Evolutionary conservation across 2,113 vertebrate species (phyloP).

Genomic region (Otocyon megalotis): DNA sequence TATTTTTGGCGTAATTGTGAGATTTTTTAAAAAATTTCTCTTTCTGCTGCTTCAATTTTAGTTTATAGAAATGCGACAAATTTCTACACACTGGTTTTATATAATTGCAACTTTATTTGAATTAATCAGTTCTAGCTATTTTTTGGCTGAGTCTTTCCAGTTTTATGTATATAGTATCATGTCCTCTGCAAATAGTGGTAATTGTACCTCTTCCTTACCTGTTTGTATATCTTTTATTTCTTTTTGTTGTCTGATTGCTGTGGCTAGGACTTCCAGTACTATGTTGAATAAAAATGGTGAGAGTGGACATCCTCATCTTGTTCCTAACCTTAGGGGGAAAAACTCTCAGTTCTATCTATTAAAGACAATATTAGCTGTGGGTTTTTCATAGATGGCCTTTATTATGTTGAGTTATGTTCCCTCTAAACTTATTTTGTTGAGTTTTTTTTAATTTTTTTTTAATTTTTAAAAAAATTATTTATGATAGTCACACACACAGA

Average conservation of each 20-base stretch:
- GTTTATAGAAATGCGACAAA: not conserved
- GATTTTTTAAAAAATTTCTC: not conserved
- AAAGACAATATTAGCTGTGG: not conserved
- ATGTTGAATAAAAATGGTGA: not conserved
- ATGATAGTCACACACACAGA: no score
- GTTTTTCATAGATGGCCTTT: not conserved
- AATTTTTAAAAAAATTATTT: no score
- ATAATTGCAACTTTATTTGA: not conserved
- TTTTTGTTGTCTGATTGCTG: not conserved
- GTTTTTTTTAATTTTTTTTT: no score
- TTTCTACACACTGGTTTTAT: not conserved
- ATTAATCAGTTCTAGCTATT: not conserved
- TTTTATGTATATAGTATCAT: not conserved
- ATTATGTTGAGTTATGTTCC: not conserved
- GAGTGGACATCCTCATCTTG: not conserved
- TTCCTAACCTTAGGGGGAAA: not conserved
- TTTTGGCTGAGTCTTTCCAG: not conserved
- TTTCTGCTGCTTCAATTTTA: not conserved
- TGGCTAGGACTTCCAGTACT: not conserved
- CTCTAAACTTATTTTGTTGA: not conserved
- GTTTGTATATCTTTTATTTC: not conserved
- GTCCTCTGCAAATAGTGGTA: not conserved
- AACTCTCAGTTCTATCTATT: not conserved
- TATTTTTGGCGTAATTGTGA: not conserved
- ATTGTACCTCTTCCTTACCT: not conserved